These are phyloP conservation scores for Eublepharis macularius DNA, from an alignment of 2,113 vertebrate genomes.

Conservation along the genomic window DNA sequence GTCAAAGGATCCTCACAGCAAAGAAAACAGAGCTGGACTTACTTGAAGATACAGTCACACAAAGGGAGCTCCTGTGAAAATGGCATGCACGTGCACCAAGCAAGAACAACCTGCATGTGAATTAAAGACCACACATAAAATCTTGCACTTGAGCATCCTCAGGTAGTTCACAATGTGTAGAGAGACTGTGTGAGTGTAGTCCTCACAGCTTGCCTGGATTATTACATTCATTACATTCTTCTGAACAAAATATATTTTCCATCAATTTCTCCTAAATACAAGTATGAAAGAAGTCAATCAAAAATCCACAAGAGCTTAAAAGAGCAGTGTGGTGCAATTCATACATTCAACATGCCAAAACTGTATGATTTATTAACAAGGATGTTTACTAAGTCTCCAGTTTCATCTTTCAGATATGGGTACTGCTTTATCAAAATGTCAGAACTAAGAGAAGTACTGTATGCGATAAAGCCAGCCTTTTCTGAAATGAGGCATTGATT, in stretches of 20 bases:
- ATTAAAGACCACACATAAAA: no score
- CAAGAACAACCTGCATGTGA: no score
- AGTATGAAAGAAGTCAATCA: background rate
- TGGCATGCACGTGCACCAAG: no score
- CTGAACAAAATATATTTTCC: slow-evolving; percentile 7
- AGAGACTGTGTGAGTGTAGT: background rate
- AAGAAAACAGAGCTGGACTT: no score
- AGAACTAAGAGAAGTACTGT: background rate
- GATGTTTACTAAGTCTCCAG: background rate
- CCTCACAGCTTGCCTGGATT: fast-evolving
- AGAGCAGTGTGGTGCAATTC: slow-evolving; percentile 28
- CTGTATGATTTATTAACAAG: background rate
- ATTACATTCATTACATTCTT: background rate
- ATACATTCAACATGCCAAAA: slow-evolving; percentile 16
- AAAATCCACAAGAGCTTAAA: background rate
- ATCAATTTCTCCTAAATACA: background rate
- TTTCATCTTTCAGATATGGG: background rate
- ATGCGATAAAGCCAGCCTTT: background rate
- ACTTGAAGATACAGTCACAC: no score
- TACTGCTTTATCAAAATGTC: background rate
- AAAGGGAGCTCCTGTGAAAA: no score
- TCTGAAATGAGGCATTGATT: background rate
- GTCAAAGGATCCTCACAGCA: no score
- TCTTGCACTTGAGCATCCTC: no score
- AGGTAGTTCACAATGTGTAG: no score